Evolutionary conservation across 2,888 invertebrate species (phyloP).

Genomic region (Deilephila elpenor): DNA sequence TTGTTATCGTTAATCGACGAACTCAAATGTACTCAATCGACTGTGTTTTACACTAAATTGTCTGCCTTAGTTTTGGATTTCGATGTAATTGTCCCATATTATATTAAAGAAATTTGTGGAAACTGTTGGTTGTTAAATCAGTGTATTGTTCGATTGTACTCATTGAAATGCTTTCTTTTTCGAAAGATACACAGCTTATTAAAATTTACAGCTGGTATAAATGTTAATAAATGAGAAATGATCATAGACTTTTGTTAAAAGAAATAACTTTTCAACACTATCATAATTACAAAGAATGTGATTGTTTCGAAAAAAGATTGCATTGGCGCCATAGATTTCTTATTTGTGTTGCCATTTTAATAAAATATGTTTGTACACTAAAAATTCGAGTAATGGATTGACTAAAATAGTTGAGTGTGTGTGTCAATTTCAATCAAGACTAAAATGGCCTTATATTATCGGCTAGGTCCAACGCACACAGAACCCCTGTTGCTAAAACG

Average conservation of each 20-base stretch:
- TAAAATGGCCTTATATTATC: background rate
- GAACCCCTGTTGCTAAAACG: too few species aligned
- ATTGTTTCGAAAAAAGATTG: background rate
- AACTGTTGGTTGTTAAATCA: background rate
- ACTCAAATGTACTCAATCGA: background rate
- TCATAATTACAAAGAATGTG: background rate
- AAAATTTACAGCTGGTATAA: too few species aligned
- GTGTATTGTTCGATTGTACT: too few species aligned
- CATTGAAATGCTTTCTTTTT: too few species aligned
- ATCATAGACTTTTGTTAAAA: too few species aligned
- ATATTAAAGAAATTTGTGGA: background rate
- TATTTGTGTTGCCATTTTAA: background rate
- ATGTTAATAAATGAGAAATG: too few species aligned
- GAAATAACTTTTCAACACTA: too few species aligned
- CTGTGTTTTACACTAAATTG: background rate
- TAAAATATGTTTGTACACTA: background rate
- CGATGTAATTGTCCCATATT: background rate
- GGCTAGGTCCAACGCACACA: background rate
- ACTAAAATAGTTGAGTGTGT: background rate
- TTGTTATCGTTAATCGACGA: background rate
- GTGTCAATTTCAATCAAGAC: background rate
- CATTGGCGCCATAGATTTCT: background rate
- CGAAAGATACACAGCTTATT: too few species aligned
- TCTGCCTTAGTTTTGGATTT: background rate
- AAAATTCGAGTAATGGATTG: background rate